These are phyloP conservation scores for Saccostrea cuccullata DNA, from an alignment of 1,140 invertebrate genomes.

Conservation along the genomic window DNA sequence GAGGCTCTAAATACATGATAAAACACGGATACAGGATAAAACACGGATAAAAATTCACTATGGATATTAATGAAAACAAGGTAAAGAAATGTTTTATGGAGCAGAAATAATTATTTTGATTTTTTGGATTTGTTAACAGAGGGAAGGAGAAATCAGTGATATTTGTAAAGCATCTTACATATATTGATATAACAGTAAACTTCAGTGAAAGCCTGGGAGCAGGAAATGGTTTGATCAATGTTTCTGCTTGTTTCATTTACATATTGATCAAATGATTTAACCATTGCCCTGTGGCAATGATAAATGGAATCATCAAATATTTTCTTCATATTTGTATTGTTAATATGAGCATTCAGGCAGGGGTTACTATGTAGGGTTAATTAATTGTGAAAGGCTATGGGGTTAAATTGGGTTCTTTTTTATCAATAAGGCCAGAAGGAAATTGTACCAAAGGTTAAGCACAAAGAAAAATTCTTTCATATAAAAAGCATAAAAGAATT, in stretches of 20 bases:
- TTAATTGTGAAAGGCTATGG: not conserved
- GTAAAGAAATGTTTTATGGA: not conserved
- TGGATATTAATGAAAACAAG: constrained; percentile 19
- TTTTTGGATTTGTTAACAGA: not conserved
- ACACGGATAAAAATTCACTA: not conserved
- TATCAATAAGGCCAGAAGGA: not conserved
- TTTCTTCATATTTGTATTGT: constrained; percentile 35
- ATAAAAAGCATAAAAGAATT: not conserved
- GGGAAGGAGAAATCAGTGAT: not conserved
- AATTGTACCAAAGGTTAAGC: not conserved
- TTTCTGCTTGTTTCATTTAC: constrained; percentile 35
- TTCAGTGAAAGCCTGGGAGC: not conserved
- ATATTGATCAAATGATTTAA: constrained; percentile 35
- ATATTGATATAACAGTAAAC: constrained; percentile 19
- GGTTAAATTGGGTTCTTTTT: not conserved
- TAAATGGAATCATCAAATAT: constrained; percentile 22
- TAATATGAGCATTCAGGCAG: not conserved
- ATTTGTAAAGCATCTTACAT: not conserved
- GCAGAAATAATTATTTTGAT: not conserved
- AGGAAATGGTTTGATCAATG: constrained; percentile 30
- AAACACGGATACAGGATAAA: not conserved
- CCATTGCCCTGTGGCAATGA: constrained; percentile 23
- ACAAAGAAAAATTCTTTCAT: constrained; percentile 16
- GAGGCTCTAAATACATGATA: not conserved
- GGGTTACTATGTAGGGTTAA: constrained; percentile 5